phyloP scores from a whole-genome alignment of 1,140 invertebrate genomes.

The Coenobita brevimanus region DNA sequence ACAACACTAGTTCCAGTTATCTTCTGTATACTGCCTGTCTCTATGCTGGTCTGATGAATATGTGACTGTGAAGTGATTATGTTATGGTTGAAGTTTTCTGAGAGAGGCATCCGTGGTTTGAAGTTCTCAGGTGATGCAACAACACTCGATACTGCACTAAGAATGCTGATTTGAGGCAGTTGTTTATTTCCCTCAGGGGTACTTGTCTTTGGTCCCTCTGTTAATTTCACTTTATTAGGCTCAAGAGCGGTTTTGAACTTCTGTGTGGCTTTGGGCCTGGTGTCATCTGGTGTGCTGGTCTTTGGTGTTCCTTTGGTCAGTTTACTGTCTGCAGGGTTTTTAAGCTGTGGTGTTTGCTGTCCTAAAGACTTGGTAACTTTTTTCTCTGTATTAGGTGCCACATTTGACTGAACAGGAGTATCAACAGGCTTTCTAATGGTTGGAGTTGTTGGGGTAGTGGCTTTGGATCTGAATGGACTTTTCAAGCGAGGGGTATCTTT shows the following conservation, averaged over 20 bases:
- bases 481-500: slow-evolving; percentile 57
- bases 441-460: slow-evolving; percentile 27
- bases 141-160: slow-evolving; percentile 67
- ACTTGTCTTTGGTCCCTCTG: slow-evolving; percentile 49
- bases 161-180: slow-evolving; percentile 60
- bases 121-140: slow-evolving; percentile 58
- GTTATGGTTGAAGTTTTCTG: slow-evolving; percentile 41
- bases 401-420: slow-evolving; percentile 16
- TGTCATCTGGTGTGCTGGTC: slow-evolving; percentile 60
- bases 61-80: background rate
- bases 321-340: slow-evolving; percentile 24
- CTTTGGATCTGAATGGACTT: slow-evolving; percentile 63
- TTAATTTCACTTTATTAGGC: slow-evolving; percentile 7
- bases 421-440: slow-evolving; percentile 17
- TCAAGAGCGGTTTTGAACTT: slow-evolving; percentile 3
- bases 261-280: background rate
- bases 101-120: slow-evolving; percentile 46
- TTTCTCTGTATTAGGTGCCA: background rate
- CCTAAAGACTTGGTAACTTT: background rate
- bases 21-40: background rate
- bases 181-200: slow-evolving; percentile 55
- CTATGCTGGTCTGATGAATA: slow-evolving; percentile 13
- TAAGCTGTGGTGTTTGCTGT: slow-evolving; percentile 48
- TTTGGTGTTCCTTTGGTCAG: slow-evolving; percentile 49
- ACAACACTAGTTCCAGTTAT: background rate